These are phyloP conservation scores for Eupithecia subfuscata DNA, from an alignment of 2,888 invertebrate species.

Conservation along the genomic window DNA sequence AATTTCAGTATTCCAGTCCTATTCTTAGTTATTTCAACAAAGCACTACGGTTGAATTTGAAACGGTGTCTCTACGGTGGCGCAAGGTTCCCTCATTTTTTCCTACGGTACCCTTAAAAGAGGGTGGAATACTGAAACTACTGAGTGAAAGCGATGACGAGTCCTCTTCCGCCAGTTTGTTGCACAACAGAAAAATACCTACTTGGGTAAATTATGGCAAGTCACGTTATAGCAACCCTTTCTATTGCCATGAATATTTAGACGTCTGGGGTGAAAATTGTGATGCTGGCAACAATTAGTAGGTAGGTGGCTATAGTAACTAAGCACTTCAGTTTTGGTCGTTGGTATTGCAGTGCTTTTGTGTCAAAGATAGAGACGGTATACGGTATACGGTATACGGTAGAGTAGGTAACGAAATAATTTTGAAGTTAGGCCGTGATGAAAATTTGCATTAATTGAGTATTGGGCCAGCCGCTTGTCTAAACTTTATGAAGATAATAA, in stretches of 20 bases:
- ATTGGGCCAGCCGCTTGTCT: neutral
- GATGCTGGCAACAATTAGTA: slow-evolving; percentile 11
- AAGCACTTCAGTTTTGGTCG: neutral
- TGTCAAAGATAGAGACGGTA: neutral
- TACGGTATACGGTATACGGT: too few species aligned
- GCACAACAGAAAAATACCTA: slow-evolving; percentile 65
- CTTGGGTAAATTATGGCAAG: slow-evolving; percentile 71
- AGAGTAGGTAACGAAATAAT: neutral
- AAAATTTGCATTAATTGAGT: neutral
- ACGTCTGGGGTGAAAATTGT: slow-evolving; percentile 7
- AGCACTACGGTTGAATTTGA: too few species aligned
- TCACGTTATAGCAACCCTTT: slow-evolving; percentile 53
- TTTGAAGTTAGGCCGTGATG: neutral
- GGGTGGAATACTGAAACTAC: slow-evolving; percentile 57
- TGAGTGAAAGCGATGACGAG: slow-evolving; percentile 75
- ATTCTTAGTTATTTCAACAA: too few species aligned
- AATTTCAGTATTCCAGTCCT: too few species aligned
- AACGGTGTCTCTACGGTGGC: neutral
- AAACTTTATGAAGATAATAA: too few species aligned
- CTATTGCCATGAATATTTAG: slow-evolving; percentile 17
- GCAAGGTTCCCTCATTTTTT: neutral
- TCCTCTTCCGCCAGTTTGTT: slow-evolving; percentile 56
- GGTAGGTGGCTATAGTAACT: neutral
- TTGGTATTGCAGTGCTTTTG: neutral
- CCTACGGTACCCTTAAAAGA: slow-evolving; percentile 6